Percentiles rank a stretch among this genome's conserved stretches.
Conservation (phyloP, 2,113 vertebrate species). For the Corvus hawaiiensis region DNA sequence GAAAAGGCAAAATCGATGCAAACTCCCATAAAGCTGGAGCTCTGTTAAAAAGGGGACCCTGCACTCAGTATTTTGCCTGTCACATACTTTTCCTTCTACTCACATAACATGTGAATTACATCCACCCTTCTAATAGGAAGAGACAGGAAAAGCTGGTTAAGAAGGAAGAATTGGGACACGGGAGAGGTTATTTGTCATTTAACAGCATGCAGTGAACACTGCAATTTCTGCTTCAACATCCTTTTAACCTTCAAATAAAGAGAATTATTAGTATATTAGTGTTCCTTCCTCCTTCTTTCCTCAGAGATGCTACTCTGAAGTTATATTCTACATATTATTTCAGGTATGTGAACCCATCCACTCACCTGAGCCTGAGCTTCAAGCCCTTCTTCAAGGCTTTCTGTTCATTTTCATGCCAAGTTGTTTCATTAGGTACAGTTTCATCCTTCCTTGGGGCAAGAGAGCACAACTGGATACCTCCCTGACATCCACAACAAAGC, state of each 20-base stretch:
- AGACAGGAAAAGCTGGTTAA: not conserved
- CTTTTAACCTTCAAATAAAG: not conserved
- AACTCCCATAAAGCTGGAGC: not conserved
- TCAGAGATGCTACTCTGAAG: not conserved
- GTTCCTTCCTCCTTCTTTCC: not conserved
- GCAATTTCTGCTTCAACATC: not conserved
- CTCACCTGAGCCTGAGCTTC: not conserved
- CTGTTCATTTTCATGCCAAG: not conserved
- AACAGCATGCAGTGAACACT: not conserved
- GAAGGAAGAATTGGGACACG: rapidly evolving
- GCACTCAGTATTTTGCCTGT: not conserved
- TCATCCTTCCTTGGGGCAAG: not conserved
- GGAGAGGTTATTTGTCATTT: not conserved
- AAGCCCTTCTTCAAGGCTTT: not conserved
- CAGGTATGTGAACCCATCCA: not conserved
- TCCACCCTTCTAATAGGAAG: not conserved
- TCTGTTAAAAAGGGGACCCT: not conserved
- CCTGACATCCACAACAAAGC: not conserved
- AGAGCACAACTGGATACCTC: not conserved
- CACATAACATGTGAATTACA: not conserved
- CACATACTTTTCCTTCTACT: not conserved
- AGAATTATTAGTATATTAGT: not conserved
- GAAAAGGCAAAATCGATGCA: not conserved
- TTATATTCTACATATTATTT: not conserved
- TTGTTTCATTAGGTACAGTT: not conserved